Evolutionary conservation across 2,888 invertebrate genomes (phyloP).

Genomic region (Ophraella communa): DNA sequence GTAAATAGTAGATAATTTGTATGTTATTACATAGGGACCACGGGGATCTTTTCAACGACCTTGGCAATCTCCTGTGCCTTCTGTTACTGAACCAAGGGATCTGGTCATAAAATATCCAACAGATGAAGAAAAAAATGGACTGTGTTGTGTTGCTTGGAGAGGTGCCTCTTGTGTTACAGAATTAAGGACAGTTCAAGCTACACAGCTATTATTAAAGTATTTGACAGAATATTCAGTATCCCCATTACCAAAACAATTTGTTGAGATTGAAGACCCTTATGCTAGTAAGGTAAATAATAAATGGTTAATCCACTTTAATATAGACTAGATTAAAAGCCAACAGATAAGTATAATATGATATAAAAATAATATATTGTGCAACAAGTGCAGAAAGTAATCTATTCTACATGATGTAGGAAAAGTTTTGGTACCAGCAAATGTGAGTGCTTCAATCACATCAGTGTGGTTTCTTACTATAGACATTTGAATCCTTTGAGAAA

Average conservation of each 20-base stretch:
- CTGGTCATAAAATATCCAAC: conserved; percentile 74
- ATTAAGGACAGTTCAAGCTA: conserved; percentile 67
- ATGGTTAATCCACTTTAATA: too few relatives aligned
- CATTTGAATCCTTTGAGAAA: too few relatives aligned
- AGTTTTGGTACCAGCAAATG: too few relatives aligned
- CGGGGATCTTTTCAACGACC: conserved; percentile 71
- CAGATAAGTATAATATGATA: too few relatives aligned
- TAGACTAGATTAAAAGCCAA: too few relatives aligned
- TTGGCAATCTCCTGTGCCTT: conserved; percentile 77
- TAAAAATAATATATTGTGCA: too few relatives aligned
- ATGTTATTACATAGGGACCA: conserved; percentile 55
- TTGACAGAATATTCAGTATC: conserved; percentile 87
- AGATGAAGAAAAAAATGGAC: conserved; percentile 83
- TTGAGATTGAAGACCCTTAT: conserved; percentile 80
- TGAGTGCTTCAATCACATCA: too few relatives aligned
- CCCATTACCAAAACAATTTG: conserved; percentile 82
- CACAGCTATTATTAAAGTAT: conserved; percentile 77
- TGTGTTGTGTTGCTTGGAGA: conserved; percentile 80
- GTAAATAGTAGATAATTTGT: not conserved
- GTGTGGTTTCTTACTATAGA: too few relatives aligned
- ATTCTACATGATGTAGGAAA: too few relatives aligned
- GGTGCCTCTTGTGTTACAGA: conserved; percentile 73
- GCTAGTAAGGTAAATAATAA: conserved; percentile 75
- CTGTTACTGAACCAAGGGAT: conserved; percentile 64
- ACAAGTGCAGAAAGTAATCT: too few relatives aligned